Conservation (phyloP, 2,797 vertebrate species). For the Tragelaphus eurycerus region DNA sequence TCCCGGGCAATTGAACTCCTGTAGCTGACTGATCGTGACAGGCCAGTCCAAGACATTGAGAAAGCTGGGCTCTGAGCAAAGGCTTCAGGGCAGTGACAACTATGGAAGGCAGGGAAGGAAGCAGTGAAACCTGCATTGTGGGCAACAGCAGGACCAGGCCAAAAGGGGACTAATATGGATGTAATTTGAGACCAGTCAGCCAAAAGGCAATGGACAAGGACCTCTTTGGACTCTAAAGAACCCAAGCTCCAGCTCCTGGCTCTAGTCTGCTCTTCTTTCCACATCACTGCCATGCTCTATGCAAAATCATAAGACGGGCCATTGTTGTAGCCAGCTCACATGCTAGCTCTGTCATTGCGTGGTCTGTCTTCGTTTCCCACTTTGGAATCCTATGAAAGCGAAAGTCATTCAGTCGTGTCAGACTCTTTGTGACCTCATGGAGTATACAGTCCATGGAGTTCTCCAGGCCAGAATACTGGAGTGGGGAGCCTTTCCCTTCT, state of each 20-base stretch:
- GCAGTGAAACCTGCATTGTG: neutral
- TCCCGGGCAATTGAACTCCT: neutral
- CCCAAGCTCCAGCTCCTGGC: neutral
- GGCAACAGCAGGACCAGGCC: neutral
- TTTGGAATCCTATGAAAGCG: neutral
- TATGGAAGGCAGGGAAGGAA: neutral
- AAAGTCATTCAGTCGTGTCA: neutral
- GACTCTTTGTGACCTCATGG: neutral
- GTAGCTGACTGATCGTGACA: neutral
- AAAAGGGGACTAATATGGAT: neutral
- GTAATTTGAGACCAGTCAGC: neutral
- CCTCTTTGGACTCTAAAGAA: neutral
- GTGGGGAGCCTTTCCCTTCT: neutral
- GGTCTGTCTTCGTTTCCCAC: neutral
- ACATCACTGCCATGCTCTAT: neutral
- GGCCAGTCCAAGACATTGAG: neutral
- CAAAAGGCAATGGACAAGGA: neutral
- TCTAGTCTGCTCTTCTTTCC: neutral
- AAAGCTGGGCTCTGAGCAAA: neutral
- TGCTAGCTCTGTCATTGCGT: neutral
- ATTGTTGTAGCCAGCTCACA: neutral
- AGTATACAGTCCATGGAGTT: no score
- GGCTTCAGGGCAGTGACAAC: neutral
- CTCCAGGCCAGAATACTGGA: neutral
- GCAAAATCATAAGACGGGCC: neutral